phyloP scores from a whole-genome alignment of 2,888 invertebrate genomes.

The Lapara coniferarum region DNA sequence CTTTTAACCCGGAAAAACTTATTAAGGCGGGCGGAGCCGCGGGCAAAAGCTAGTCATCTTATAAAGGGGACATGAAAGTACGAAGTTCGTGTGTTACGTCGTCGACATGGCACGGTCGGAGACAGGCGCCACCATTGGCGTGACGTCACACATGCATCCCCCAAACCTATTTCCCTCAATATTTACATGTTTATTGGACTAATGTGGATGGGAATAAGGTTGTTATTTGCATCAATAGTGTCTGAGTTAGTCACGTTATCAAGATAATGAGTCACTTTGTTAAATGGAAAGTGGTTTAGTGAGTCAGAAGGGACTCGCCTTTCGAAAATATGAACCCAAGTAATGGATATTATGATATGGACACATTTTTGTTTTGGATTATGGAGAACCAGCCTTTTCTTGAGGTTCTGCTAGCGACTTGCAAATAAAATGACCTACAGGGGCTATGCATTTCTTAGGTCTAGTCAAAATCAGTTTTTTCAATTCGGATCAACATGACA shows the following conservation, averaged over 20 bases:
- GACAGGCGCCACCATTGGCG: constrained; percentile 69
- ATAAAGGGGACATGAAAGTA: not conserved
- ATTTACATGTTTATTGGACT: not conserved
- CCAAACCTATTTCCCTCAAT: constrained; percentile 39
- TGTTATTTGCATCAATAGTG: constrained; percentile 34
- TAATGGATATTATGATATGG: no score
- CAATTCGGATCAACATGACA: no score
- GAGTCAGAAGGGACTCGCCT: constrained; percentile 54
- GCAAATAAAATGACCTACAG: no score
- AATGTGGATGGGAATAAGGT: constrained; percentile 39
- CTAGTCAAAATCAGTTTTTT: no score
- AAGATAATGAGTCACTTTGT: constrained; percentile 73
- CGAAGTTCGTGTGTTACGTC: not conserved
- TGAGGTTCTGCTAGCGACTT: no score
- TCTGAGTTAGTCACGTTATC: constrained; percentile 51
- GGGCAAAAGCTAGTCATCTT: no score
- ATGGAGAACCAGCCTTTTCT: no score
- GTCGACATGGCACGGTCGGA: constrained; percentile 34
- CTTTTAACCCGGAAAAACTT: no score
- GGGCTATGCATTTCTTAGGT: no score
- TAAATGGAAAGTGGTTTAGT: constrained; percentile 64
- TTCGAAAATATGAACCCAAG: not conserved
- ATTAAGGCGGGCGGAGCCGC: no score
- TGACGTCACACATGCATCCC: constrained; percentile 62
- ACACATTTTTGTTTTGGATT: no score